These are phyloP conservation scores for Ctenosaura bakeri DNA, from an alignment of 2,797 vertebrate genomes.

Conservation along the genomic window DNA sequence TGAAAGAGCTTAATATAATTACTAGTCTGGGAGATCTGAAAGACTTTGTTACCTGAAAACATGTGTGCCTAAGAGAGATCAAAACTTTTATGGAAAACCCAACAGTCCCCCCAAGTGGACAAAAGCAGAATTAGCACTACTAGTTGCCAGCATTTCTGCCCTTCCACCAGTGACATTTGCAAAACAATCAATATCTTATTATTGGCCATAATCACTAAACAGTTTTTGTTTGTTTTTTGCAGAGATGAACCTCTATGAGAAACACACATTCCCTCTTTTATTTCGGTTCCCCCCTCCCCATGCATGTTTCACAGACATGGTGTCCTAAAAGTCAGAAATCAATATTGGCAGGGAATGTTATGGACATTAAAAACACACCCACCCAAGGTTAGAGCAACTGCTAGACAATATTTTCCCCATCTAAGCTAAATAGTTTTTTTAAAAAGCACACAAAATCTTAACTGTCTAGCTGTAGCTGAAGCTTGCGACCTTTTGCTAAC, in stretches of 20 bases:
- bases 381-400: slow-evolving; percentile 53
- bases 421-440: slow-evolving; percentile 39
- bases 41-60: neutral
- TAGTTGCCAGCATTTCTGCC: neutral
- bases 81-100: neutral
- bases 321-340: slow-evolving; percentile 68
- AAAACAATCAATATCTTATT: slow-evolving; percentile 83
- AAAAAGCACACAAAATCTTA: neutral
- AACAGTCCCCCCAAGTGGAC: slow-evolving; percentile 65
- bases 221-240: slow-evolving; percentile 66
- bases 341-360: slow-evolving; percentile 61
- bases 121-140: no score
- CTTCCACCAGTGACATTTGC: slow-evolving; percentile 78
- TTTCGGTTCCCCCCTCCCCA: no score
- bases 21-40: neutral
- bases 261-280: slow-evolving; percentile 21
- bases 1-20: neutral
- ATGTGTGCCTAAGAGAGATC: neutral
- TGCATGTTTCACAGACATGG: slow-evolving; percentile 31
- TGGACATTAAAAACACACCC: slow-evolving; percentile 35
- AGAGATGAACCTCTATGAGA: slow-evolving; percentile 54
- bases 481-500: slow-evolving; percentile 75
- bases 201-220: slow-evolving; percentile 81
- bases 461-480: slow-evolving; percentile 55
- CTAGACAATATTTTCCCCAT: slow-evolving; percentile 43